Evolutionary conservation across 2,888 invertebrate species (phyloP).

Genomic region (Caenorhabditis uteleia): DNA sequence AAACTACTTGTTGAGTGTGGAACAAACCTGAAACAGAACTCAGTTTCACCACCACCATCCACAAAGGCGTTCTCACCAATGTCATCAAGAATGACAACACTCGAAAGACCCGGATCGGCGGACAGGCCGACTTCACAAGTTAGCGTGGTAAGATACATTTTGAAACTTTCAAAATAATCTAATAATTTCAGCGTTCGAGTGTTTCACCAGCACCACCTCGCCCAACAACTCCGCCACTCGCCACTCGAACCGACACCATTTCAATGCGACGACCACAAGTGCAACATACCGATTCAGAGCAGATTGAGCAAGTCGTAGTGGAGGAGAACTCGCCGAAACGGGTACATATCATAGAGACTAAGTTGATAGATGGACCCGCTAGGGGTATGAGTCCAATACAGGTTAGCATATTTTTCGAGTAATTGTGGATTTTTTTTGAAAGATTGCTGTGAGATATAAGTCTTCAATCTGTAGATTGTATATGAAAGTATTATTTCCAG

Average conservation of each 20-base stretch:
- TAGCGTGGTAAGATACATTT: no score
- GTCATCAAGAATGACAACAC: conserved; percentile 8
- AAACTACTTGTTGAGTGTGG: conserved; percentile 83
- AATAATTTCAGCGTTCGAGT: conserved; percentile 10
- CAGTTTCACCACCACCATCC: conserved; percentile 34
- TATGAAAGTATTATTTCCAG: conserved; percentile 8
- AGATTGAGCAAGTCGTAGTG: conserved; percentile 21
- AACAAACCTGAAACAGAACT: conserved; percentile 48
- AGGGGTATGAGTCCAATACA: conserved; percentile 37
- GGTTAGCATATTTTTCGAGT: conserved; percentile 2
- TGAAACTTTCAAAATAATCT: neutral
- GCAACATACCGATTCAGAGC: conserved; percentile 1
- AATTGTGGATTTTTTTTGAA: neutral
- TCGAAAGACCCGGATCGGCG: conserved; percentile 13
- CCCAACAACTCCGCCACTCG: conserved; percentile 35
- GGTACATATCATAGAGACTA: conserved; percentile 50
- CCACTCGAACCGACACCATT: conserved; percentile 9
- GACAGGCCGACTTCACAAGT: no score
- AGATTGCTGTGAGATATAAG: neutral
- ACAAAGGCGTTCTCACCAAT: conserved; percentile 14
- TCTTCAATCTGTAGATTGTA: neutral
- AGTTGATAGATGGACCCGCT: conserved; percentile 43
- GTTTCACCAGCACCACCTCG: conserved; percentile 34
- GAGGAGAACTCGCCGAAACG: conserved; percentile 42
- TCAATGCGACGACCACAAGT: conserved; percentile 18